Evolutionary conservation across 2,113 vertebrate genomes (phyloP).

Genomic region (Sterna hirundo): DNA sequence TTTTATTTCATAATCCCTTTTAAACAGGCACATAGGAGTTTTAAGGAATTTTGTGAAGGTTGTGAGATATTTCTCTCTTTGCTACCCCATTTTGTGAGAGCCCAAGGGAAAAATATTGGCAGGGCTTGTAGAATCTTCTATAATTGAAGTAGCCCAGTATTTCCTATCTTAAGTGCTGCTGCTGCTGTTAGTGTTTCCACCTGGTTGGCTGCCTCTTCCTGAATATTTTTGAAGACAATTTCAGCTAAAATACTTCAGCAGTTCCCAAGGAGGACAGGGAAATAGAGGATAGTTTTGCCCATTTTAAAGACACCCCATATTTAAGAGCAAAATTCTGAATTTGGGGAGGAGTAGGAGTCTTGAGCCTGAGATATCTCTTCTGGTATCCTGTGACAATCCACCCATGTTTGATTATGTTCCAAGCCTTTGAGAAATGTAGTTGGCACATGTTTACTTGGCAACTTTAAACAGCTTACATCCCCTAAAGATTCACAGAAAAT

Average conservation of each 20-base stretch:
- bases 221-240: background rate
- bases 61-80: slow-evolving; percentile 19
- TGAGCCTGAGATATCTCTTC: background rate
- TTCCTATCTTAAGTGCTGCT: background rate
- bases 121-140: background rate
- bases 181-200: background rate
- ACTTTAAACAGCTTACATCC: background rate
- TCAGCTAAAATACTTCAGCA: background rate
- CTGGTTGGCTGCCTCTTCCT: background rate
- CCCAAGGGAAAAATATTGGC: background rate
- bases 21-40: background rate
- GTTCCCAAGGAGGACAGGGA: background rate
- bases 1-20: slow-evolving; percentile 45
- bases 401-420: background rate
- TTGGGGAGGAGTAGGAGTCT: background rate
- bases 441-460: background rate
- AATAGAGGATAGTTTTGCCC: background rate
- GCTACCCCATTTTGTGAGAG: background rate
- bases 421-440: background rate
- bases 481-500: background rate
- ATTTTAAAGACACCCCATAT: background rate
- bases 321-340: background rate
- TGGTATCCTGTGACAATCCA: background rate
- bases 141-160: background rate
- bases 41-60: slow-evolving; percentile 8